Conservation (phyloP, 2,888 invertebrate species). For the Agrilus mali region DNA sequence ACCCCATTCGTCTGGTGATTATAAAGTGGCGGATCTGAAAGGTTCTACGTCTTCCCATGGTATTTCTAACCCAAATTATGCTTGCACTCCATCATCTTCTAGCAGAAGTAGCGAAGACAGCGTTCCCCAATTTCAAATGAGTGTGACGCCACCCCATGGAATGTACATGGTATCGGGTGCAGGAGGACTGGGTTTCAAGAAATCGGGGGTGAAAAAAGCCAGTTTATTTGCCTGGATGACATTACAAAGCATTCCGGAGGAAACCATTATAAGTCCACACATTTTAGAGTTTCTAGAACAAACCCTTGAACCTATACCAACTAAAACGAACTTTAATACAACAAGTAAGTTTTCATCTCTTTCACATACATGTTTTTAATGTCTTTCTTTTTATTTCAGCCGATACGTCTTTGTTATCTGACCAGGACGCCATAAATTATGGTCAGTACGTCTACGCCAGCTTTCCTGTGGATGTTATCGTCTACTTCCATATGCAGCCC, state of each 20-base stretch:
- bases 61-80: conserved; percentile 34
- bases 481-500: conserved; percentile 97
- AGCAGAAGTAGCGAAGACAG: conserved; percentile 21
- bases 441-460: conserved; percentile 80
- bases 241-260: conserved; percentile 91
- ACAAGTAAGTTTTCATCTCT: conserved; percentile 13
- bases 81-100: conserved; percentile 23
- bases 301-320: conserved; percentile 87
- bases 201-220: conserved; percentile 68
- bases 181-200: conserved; percentile 26
- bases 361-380: neutral
- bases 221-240: conserved; percentile 92
- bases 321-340: conserved; percentile 25
- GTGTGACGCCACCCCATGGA: conserved; percentile 14
- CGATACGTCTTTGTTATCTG: conserved; percentile 19
- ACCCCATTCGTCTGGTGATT: conserved; percentile 1
- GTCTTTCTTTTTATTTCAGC: conserved; percentile 5
- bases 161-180: conserved; percentile 8
- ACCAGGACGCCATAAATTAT: conserved; percentile 47
- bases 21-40: conserved; percentile 7
- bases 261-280: conserved; percentile 94
- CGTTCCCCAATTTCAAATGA: conserved; percentile 14
- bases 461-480: conserved; percentile 97
- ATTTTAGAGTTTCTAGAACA: conserved; percentile 95
- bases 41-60: conserved; percentile 24